Percentiles rank a stretch among this genome's conserved stretches.
Conservation (phyloP, 2,888 invertebrate species). For the Taphrorychus bicolor region DNA sequence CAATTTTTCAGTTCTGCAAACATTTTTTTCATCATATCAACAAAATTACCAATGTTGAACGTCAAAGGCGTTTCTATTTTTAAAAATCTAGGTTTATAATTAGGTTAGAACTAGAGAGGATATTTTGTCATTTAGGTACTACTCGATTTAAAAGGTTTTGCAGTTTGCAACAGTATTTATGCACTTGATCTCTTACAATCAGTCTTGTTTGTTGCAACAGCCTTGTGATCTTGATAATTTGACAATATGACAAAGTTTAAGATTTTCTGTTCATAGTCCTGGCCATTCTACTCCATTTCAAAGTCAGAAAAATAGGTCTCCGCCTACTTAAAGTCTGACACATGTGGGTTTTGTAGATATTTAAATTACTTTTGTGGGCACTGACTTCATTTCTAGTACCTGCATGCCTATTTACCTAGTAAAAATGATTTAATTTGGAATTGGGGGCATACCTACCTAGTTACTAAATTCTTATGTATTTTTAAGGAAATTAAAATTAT, state of each 20-base stretch:
- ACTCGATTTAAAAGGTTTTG: not conserved
- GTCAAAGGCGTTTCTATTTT: slow-evolving; percentile 46
- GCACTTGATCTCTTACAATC: not conserved
- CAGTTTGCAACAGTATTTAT: not conserved
- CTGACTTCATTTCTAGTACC: slow-evolving; percentile 23
- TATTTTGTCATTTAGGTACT: not conserved
- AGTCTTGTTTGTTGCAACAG: not conserved
- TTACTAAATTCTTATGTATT: no score
- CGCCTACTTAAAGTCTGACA: slow-evolving; percentile 20
- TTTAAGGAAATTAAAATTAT: no score
- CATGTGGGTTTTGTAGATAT: slow-evolving; percentile 29
- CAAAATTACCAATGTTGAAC: slow-evolving; percentile 44
- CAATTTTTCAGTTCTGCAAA: not conserved
- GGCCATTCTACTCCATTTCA: slow-evolving; percentile 43
- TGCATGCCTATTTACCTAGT: not conserved
- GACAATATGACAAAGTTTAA: not conserved
- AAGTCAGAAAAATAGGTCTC: slow-evolving; percentile 29
- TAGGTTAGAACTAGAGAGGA: slow-evolving; percentile 51
- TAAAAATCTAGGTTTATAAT: slow-evolving; percentile 52
- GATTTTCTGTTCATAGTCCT: slow-evolving; percentile 37
- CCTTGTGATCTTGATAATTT: slow-evolving; percentile 9
- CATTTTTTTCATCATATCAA: slow-evolving; percentile 30
- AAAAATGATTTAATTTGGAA: slow-evolving; percentile 10
- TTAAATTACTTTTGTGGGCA: slow-evolving; percentile 32
- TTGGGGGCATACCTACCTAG: slow-evolving; percentile 15